A percentile compares a stretch with the other conserved stretches of the same genome.
Conservation (phyloP, 2,888 invertebrate species). For the Pheosia tremula region DNA sequence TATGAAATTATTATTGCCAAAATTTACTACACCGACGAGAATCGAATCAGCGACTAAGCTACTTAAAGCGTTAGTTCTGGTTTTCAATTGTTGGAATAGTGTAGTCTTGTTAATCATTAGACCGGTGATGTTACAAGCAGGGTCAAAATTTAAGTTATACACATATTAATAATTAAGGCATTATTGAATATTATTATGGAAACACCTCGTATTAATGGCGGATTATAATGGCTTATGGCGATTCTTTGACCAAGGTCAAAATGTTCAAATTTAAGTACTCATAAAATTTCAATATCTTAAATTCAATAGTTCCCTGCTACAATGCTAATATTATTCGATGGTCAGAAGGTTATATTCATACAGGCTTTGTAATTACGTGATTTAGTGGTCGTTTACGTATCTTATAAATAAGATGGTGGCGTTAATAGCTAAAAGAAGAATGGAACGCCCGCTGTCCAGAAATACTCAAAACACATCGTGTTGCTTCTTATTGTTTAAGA, state of each 20-base stretch:
- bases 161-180: not conserved
- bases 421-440: not conserved
- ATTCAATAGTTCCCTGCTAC: not conserved
- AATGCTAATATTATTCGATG: not conserved
- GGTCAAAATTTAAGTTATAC: too few relatives aligned
- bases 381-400: slow-evolving; percentile 2
- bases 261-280: not conserved
- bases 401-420: not conserved
- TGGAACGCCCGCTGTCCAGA: not conserved
- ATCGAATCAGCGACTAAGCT: too few relatives aligned
- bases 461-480: not conserved
- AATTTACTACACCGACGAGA: too few relatives aligned
- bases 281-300: slow-evolving; percentile 3
- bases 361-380: slow-evolving; percentile 1
- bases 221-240: not conserved
- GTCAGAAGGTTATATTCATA: slow-evolving; percentile 2
- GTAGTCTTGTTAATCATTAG: too few relatives aligned
- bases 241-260: not conserved
- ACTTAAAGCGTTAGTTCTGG: too few relatives aligned
- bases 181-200: not conserved
- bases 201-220: not conserved
- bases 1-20: too few relatives aligned
- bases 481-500: not conserved
- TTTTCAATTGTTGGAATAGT: too few relatives aligned
- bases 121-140: too few relatives aligned